Conservation (phyloP, 1,140 invertebrate genomes). For the Calephelis virginiensis region DNA sequence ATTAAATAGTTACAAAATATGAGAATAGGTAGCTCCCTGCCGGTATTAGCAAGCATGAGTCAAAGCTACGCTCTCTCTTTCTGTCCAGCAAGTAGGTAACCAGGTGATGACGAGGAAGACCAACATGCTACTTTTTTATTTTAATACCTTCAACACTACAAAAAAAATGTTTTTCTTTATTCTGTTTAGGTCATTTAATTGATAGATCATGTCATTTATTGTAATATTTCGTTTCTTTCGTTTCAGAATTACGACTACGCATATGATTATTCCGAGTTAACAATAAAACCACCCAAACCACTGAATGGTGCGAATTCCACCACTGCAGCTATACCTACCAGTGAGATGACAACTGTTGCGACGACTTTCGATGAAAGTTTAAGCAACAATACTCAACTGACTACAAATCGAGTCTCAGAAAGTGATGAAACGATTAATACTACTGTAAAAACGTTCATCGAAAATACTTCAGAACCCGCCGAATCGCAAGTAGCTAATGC, state of each 20-base stretch:
- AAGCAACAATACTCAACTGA: neutral
- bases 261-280: constrained; percentile 81
- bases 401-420: constrained; percentile 19
- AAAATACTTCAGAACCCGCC: constrained; percentile 29
- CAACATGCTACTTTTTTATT: too few relatives aligned
- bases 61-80: too few relatives aligned
- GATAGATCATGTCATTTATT: too few relatives aligned
- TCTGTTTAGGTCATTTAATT: too few relatives aligned
- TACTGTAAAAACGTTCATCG: constrained; percentile 24
- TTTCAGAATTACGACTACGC: constrained; percentile 81
- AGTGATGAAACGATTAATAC: constrained; percentile 25
- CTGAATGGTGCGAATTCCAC: constrained; percentile 45
- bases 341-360: constrained; percentile 41
- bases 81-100: too few relatives aligned
- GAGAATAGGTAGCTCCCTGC: too few relatives aligned
- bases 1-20: too few relatives aligned
- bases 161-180: too few relatives aligned
- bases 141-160: too few relatives aligned
- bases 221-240: neutral
- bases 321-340: constrained; percentile 30
- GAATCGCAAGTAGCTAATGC: constrained; percentile 27
- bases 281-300: constrained; percentile 78
- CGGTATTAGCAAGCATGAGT: too few relatives aligned
- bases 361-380: constrained; percentile 26
- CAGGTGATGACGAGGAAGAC: too few relatives aligned